Evolutionary conservation across 2,113 vertebrate genomes (phyloP).

Genomic region (Rhinolophus ferrumequinum): DNA sequence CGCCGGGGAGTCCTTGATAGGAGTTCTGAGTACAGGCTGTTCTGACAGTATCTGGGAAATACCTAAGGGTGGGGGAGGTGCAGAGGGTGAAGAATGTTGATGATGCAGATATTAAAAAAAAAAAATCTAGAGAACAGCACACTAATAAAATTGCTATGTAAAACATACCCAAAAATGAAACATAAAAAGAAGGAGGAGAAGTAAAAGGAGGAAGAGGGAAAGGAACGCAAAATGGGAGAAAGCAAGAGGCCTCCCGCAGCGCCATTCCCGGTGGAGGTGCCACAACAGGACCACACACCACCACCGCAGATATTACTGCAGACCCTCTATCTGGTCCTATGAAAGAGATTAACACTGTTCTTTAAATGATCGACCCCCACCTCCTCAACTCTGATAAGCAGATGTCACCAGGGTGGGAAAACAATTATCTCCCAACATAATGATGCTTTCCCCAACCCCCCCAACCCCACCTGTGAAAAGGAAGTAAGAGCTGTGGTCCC

Average conservation of each 20-base stretch:
- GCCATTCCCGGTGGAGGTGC: rapidly evolving
- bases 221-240: neutral
- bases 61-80: neutral
- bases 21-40: constrained; percentile 35
- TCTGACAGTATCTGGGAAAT: constrained; percentile 39
- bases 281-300: neutral
- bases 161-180: constrained; percentile 21
- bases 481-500: neutral
- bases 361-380: neutral
- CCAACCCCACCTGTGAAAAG: too few relatives aligned
- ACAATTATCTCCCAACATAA: constrained; percentile 62
- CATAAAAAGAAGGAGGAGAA: neutral
- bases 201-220: neutral
- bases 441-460: neutral
- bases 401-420: constrained; percentile 64
- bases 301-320: rapidly evolving
- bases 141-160: neutral
- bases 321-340: neutral
- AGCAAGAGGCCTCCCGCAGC: too few relatives aligned
- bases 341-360: neutral
- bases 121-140: neutral
- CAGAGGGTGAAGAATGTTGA: neutral
- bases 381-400: constrained; percentile 69
- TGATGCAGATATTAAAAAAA: constrained; percentile 3
- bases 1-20: neutral